phyloP scores from a whole-genome alignment of 2,113 vertebrate genomes.

The Chionomys nivalis region DNA sequence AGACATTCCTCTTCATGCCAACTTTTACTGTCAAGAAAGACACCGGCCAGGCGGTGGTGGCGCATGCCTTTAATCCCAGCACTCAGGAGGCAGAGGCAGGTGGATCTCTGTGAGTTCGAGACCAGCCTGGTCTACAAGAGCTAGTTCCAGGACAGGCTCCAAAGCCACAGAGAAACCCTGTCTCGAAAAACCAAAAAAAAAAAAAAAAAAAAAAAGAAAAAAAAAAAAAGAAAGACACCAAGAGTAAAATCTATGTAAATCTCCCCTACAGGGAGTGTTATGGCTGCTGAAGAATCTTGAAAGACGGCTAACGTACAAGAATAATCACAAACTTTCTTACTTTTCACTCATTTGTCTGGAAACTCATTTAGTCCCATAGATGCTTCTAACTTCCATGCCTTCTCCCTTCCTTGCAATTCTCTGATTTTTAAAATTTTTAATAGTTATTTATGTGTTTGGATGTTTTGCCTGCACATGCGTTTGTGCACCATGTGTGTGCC shows the following conservation, averaged over 20 bases:
- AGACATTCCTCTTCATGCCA: background rate
- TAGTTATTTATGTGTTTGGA: background rate
- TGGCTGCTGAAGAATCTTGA: background rate
- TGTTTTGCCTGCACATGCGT: too few relatives aligned
- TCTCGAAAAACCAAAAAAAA: too few relatives aligned
- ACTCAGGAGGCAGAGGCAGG: too few relatives aligned
- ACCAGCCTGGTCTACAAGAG: too few relatives aligned
- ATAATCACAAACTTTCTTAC: background rate
- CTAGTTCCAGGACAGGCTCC: too few relatives aligned
- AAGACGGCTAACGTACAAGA: background rate
- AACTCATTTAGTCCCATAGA: background rate
- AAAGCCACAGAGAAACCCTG: too few relatives aligned
- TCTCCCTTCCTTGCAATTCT: background rate
- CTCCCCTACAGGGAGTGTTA: background rate
- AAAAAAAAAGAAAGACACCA: conserved; percentile 5
- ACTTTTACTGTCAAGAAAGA: conserved; percentile 15
- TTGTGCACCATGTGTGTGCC: background rate
- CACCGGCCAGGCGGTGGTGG: too few relatives aligned
- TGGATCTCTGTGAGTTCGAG: too few relatives aligned
- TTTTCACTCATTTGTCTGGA: background rate
- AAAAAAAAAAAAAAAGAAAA: too few relatives aligned
- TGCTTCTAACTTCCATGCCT: background rate
- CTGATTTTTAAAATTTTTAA: background rate
- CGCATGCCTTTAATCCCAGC: too few relatives aligned
- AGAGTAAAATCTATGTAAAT: background rate